Base-by-base conservation (phyloP, 1,140 invertebrate species). In the Lutraria rhynchaena region DNA sequence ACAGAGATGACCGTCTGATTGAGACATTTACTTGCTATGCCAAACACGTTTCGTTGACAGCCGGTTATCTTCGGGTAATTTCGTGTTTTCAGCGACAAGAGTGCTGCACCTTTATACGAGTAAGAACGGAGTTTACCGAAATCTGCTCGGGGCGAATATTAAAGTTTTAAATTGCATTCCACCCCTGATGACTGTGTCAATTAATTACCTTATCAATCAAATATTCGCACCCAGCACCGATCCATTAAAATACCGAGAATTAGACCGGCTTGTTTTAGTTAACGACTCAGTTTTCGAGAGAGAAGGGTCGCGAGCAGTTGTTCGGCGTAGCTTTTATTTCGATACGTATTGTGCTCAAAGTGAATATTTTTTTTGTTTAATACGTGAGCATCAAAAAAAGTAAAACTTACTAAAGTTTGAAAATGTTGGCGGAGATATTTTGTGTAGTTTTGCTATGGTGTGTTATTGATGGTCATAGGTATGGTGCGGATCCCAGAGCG, bases 401-500 rank as follows among this genome's bases (percentile, higher is more conserved):
- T n/a, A n/a, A n/a, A n/a, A n/a, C n/a, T n/a, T n/a, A n/a, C n/a
- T n/a, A n/a, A n/a, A n/a, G n/a, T n/a, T n/a, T n/a, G n/a, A n/a
- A n/a, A n/a, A n/a, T n/a, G n/a, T n/a, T n/a, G n/a, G n/a, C n/a
- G n/a, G n/a, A n/a, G n/a, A n/a, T n/a, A n/a, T n/a, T n/a, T n/a
- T n/a, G n/a, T n/a, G n/a, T n/a, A n/a, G n/a, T n/a, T n/a, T n/a
- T 15, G 37, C 37, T 41, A 41, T 67, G 41, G 63, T 46, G 29
- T 15, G 41, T 29, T 22, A 41, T 67, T 4, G 44, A 31, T 24
- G 77, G 53, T 9, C 77, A 81, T 44, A 81, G 77, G 24, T 55
- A 35, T 35, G 77, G 77, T 13, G 77, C 77, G 3, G 46, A 81
- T 37, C 65, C 67, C 22, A 60, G 46, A 49, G 69, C 78, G 0